phyloP scores from a whole-genome alignment of 1,140 invertebrate genomes.

The Temnothorax nylanderi region DNA sequence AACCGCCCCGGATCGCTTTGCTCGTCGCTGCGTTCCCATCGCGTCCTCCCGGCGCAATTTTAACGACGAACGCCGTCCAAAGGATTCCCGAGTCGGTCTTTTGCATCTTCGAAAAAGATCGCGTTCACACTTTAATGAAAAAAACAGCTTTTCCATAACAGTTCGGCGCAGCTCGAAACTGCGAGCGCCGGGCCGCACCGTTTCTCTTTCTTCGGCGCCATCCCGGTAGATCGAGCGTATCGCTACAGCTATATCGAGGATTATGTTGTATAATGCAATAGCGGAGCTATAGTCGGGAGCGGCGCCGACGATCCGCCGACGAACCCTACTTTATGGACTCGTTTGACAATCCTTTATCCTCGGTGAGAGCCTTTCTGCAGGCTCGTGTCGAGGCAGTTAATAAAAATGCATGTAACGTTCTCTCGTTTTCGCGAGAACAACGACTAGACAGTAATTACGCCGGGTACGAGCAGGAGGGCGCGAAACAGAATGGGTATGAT shows the following conservation, averaged over 20 bases:
- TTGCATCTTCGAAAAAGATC: constrained; percentile 74
- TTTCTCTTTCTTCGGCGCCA: constrained; percentile 37
- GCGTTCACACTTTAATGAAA: constrained; percentile 70
- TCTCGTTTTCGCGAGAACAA: constrained; percentile 52
- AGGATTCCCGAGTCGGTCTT: constrained; percentile 69
- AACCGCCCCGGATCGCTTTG: constrained; percentile 51
- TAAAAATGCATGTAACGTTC: constrained; percentile 61
- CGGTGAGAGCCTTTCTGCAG: background rate
- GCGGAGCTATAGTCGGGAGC: background rate
- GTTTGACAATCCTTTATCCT: constrained; percentile 59
- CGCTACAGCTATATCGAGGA: background rate
- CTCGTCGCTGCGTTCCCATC: constrained; percentile 57
- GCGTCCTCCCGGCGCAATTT: constrained; percentile 65
- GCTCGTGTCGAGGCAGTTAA: constrained; percentile 33
- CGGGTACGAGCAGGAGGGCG: background rate
- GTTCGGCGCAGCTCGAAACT: constrained; percentile 39
- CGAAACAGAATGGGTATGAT: background rate
- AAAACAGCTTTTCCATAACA: constrained; percentile 59
- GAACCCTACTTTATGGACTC: constrained; percentile 30
- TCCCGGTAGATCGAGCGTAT: background rate
- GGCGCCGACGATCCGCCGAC: background rate
- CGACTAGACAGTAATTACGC: constrained; percentile 37
- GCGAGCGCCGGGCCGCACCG: background rate
- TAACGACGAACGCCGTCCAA: constrained; percentile 62
- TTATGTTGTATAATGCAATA: constrained; percentile 56